Evolutionary conservation across 1,140 invertebrate species (phyloP), one percentile per base, ranked within the genome.

Genomic region (Megathymus violae): DNA sequence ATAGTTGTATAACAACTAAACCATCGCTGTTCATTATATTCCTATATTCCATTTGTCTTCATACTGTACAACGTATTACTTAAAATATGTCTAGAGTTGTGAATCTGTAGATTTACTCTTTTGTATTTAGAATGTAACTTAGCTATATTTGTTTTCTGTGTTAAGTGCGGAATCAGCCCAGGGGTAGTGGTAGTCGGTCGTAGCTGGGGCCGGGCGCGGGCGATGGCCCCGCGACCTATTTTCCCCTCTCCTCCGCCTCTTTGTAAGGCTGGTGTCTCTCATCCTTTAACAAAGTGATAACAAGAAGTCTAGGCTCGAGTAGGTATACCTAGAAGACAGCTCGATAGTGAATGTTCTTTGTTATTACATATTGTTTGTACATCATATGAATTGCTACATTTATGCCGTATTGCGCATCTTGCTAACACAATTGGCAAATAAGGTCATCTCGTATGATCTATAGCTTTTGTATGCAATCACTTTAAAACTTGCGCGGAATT

Each of bases 221-320:
- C 82, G 80, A 76, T 85, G 83, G 76, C 80, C 83, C 64, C 82
- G 72, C 85, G 85, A 87, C 85, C 85, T 79, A 89, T 71, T 85
- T 87, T 75, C 78, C 77, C 74, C 74, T 51, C 69, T 66, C 52
- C 69, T 63, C 27, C 17, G 10, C 15, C 38, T 25, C 64, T 64
- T 58, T 60, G 36, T 71, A n/a, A 64, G 65, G 65, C 67, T 22
- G 52, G 71, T 74, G 72, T 68, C 75, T 68, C 74, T 64, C 74
- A 68, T 76, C 62, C 74, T 80, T 79, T 88, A 86, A 84, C 85
- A 75, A 59, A 51, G 59, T 78, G 78, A 83, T 83, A 83, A 82
- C 74, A 73, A 71, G 36, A 69, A 81, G 67, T 81, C 64, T 58
- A 44, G 27, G 27, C 47, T 38, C 44, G 36, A 27, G 19, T 22